Base-by-base conservation (phyloP, 2,113 vertebrate species). In the Rafetus swinhoei region DNA sequence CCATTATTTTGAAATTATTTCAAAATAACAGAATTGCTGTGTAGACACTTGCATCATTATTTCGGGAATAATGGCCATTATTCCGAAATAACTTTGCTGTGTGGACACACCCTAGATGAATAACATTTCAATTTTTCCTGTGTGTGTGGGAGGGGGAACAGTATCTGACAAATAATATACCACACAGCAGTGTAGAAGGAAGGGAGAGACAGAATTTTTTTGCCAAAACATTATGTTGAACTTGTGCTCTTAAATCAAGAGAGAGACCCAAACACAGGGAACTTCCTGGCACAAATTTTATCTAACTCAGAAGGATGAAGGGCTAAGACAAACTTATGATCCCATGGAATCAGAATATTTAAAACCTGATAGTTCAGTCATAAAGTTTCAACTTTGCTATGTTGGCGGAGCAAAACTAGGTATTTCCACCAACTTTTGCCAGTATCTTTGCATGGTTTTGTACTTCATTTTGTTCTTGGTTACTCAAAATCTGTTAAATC, bases 341-440 rank as follows among this genome's bases (percentile, higher is more conserved):
- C 81, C 39, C 11, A 65, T 81, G 27, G 4, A 1, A 87, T 87
- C 81, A 79, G 81, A 87, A 7, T 93, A 83, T 85, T 93, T 90
- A 24, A 90, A 87, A 79, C 15, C 0, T 0, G 88, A 53, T 2
- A 14, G 16, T 14, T 39, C 57, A 81, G 35, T 57, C 5, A 56
- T 19, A 10, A 19, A 32, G 2, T 6, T 87, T 90, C 60, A 56
- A 7, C 6, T 5, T 65, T 25, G 7, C 25, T 32, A 53, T 53
- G n/a, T 45, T 45, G 1, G 8, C 1, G 81, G 3, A 80, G 0
- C 0, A 76, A 74, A 89, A 69, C 32, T 69, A n/a, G 57, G 18
- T 69, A n/a, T 32, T n/a, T 69, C 29, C 62, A 69, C 7, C 16
- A 69, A 6, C 0, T 0, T 54, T 82, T 93, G 29, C 50, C 1